Evolutionary conservation across 2,888 invertebrate species (phyloP), one percentile per base, ranked within the genome.

Genomic region (Drosophila dives): DNA sequence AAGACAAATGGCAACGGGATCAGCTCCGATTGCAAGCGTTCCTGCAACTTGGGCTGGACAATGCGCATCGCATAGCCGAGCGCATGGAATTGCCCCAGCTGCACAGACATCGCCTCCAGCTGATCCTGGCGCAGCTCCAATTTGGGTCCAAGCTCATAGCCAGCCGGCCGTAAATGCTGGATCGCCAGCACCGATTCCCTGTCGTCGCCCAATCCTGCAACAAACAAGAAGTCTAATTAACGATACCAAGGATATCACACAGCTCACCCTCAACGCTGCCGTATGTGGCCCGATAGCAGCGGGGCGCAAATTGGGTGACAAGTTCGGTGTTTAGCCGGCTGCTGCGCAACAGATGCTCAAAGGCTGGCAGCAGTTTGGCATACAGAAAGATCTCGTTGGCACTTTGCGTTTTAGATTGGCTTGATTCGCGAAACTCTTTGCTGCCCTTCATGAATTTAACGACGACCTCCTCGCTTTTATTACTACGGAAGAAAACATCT

Each of bases 391-490:
- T 76, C 68, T 93, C 93, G 71, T 93, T 93, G 34, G 90, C 83
- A 64, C 92, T 93, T 76, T 92, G 93, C 20, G 80, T 86, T 58
- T 90, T 91, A 2, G 91, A 91, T 74, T 91, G 90, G 64, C 90
- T 91, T 3, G 81, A 80, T 33, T 85, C 82, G 1, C 93, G 91
- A 50, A 92, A 92, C 17, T 75, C 68, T 3, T 80, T 77, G 53
- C 87, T 89, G 26, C 93, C 92, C 63, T 91, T 92, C 92, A 93
- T 93, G 59, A 93, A 92, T 68, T 93, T 93, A 0, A 88, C 88
- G 56, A 93, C 81, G 17, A 91, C 68, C 49, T 77, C 50, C 32
- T 91, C 80, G 15, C 74, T 78, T 6, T 58, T 70, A 17, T 48
- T 58, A 17, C 90, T 86, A 20, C 15, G 8, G 4, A 15, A 45